Conservation (phyloP, 1,140 invertebrate genomes). For the Eueides isabella region DNA sequence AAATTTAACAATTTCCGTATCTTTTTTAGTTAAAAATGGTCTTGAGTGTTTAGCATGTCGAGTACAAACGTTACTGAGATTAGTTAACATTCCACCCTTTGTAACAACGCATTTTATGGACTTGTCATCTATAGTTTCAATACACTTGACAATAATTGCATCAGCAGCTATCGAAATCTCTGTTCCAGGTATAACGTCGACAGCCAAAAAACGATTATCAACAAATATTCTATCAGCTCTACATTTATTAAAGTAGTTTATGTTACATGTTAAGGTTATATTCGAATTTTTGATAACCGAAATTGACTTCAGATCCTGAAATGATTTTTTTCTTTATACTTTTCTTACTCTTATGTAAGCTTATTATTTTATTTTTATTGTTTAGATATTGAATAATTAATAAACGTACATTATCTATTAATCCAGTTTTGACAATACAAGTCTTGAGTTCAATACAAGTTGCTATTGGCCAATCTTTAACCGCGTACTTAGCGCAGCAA, state of each 20-base stretch:
- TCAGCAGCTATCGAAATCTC: conserved; percentile 53
- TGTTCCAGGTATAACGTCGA: conserved; percentile 51
- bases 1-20: conserved; percentile 56
- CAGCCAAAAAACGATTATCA: conserved; percentile 51
- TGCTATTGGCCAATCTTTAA: conserved; percentile 56
- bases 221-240: conserved; percentile 53
- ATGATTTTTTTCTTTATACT: background rate
- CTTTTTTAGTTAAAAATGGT: conserved; percentile 51
- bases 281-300: conserved; percentile 41
- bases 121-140: conserved; percentile 43
- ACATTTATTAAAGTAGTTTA: conserved; percentile 54
- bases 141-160: conserved; percentile 56
- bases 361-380: too few relatives aligned
- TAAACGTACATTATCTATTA: conserved; percentile 51
- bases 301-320: conserved; percentile 49
- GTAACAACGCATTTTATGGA: conserved; percentile 51
- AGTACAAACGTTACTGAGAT: conserved; percentile 45
- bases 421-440: conserved; percentile 57
- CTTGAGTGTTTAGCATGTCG: conserved; percentile 42
- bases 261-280: conserved; percentile 49
- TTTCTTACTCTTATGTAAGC: too few relatives aligned
- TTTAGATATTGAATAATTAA: too few relatives aligned
- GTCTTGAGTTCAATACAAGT: conserved; percentile 61
- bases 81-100: conserved; percentile 52
- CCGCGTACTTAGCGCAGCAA: conserved; percentile 51